Base-by-base conservation (phyloP, 2,888 invertebrate species). In the Nysson spinosus region DNA sequence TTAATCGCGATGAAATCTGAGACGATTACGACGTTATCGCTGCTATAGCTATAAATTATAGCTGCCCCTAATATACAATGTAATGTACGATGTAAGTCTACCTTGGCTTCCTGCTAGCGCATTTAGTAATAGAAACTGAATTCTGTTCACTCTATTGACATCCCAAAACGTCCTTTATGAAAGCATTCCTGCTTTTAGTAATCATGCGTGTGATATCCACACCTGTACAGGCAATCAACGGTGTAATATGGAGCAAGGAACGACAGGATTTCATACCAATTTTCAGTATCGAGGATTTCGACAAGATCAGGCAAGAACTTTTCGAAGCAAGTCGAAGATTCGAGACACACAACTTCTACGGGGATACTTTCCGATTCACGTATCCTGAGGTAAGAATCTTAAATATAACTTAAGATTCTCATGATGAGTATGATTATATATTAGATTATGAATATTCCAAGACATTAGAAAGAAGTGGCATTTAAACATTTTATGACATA, bases 321-420 rank as follows among this genome's bases (percentile, higher is more conserved):
- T 4, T 54, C 1, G 34, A 4, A 0, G n/a, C 39, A 4, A 66
- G 39, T n/a, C 58, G 57, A 7, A 14, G 4, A 9, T 16, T 3
- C 0, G 67, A 75, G 14, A 35, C 3, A 1, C 39, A 66, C 17
- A 51, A 72, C 16, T 71, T 78, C n/a, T 46, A 75, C n/a, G 49
- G 70, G 5, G 30, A 19, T 14, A 32, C 43, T 0, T 12, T 78
- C 9, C 63, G 12, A 5, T 4, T 78, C 1, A 40, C 58, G 26
- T 73, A 69, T 50, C 72, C 34, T 9, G 52, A 77, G 65, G 78
- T 78, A 49, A 40, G 11, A n/a, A 19, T 12, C 26, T 24, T 12
- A 16, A 3, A 17, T 24, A 20, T 28, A 28, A 7, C 5, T 19
- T 11, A 28, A 16, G 14, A 24, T 37, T 22, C 4, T 4, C 0